Evolutionary conservation across 1,140 invertebrate genomes (phyloP).

Genomic region (Scaptodrosophila lebanonensis): DNA sequence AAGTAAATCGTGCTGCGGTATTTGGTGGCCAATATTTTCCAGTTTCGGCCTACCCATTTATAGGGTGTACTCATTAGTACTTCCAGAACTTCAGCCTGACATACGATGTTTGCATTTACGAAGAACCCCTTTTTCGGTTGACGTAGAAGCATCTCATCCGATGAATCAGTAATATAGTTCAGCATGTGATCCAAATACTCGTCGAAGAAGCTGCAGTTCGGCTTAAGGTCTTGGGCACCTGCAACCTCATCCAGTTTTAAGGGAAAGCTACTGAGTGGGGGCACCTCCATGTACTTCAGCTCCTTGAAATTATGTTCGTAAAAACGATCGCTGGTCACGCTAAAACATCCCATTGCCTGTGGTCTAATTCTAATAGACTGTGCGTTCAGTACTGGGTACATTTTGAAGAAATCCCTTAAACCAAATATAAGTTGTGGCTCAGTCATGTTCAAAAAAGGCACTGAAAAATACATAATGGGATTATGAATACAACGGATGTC

Average conservation of each 20-base stretch:
- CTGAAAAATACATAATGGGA: too few species aligned
- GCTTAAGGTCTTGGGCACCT: neutral
- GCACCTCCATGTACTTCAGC: neutral
- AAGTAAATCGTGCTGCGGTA: neutral
- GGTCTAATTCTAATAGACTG: neutral
- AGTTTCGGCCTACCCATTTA: neutral
- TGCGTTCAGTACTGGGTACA: too few species aligned
- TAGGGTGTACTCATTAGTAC: neutral
- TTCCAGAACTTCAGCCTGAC: neutral
- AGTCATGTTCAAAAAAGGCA: too few species aligned
- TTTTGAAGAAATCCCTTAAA: too few species aligned
- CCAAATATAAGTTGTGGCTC: too few species aligned
- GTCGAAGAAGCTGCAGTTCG: too few species aligned
- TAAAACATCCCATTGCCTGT: neutral
- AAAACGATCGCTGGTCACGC: neutral
- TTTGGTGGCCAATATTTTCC: slow-evolving; percentile 1
- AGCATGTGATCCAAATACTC: slow-evolving; percentile 1
- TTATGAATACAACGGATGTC: too few species aligned
- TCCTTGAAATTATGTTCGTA: neutral
- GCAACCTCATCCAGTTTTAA: neutral
- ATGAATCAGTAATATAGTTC: neutral
- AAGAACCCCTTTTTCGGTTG: too few species aligned
- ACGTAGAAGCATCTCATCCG: neutral
- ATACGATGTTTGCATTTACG: neutral
- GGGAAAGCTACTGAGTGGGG: neutral